Conservation (phyloP, 2,113 vertebrate genomes). For the Oostethus manadensis region DNA sequence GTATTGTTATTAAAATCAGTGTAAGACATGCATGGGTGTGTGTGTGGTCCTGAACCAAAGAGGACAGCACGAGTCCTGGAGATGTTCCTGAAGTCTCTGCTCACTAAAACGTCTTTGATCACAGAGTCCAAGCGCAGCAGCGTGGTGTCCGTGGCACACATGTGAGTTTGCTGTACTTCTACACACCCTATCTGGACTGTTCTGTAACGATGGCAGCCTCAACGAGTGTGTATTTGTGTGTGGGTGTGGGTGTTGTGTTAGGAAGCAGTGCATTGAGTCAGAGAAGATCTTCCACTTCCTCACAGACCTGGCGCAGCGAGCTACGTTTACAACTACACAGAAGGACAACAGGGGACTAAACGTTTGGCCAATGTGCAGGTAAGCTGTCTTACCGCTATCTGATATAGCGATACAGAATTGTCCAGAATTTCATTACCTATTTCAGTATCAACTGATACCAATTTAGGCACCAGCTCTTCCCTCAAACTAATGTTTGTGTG, state of each 20-base stretch:
- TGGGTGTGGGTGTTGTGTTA: no score
- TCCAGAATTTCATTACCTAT: no score
- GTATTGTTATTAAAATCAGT: not conserved
- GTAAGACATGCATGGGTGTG: not conserved
- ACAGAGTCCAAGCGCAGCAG: slow-evolving; percentile 65
- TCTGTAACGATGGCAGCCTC: not conserved
- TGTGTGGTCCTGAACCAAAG: slow-evolving; percentile 29
- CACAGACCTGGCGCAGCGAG: slow-evolving; percentile 53
- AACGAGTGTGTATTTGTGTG: not conserved
- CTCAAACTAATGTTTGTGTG: no score
- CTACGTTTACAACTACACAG: slow-evolving; percentile 29
- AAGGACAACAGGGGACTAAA: slow-evolving; percentile 48
- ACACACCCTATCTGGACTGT: not conserved
- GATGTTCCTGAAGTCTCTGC: slow-evolving; percentile 69
- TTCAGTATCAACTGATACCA: no score
- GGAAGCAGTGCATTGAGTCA: slow-evolving; percentile 72
- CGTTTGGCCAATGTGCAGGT: slow-evolving; percentile 65
- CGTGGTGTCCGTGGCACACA: slow-evolving; percentile 64
- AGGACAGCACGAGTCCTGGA: slow-evolving; percentile 67
- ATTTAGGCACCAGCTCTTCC: no score
- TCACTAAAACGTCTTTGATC: slow-evolving; percentile 61
- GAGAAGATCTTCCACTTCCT: slow-evolving; percentile 73
- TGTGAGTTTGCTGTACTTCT: slow-evolving; percentile 54
- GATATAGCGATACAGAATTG: no score
- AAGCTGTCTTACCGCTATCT: not conserved